phyloP scores from a whole-genome alignment of 2,113 vertebrate genomes.

The Lontra canadensis region DNA sequence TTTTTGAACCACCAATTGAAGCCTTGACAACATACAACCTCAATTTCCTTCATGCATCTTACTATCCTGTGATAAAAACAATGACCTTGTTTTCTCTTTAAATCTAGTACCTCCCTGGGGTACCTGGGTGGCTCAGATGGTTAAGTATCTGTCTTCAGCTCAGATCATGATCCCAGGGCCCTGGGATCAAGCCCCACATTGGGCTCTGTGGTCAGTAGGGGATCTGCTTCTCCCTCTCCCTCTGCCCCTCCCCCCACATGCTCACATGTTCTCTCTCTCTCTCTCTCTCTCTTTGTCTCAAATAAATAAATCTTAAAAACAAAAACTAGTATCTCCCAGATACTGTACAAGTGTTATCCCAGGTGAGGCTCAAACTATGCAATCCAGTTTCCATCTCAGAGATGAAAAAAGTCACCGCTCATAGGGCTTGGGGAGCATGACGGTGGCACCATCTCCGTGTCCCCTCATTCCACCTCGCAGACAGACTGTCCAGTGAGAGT shows the following conservation, averaged over 20 bases:
- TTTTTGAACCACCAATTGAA: neutral
- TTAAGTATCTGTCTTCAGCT: neutral
- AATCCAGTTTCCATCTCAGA: neutral
- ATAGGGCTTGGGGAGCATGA: neutral
- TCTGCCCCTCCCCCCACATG: too few species aligned
- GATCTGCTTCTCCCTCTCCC: too few species aligned
- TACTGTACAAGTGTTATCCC: neutral
- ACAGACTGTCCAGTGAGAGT: neutral
- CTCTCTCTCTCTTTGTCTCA: neutral
- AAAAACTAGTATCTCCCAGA: neutral
- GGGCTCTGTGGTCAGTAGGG: too few species aligned
- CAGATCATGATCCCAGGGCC: neutral
- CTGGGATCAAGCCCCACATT: too few species aligned
- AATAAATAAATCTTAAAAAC: neutral
- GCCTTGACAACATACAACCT: neutral
- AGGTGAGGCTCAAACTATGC: neutral
- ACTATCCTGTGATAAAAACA: neutral
- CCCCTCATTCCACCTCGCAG: neutral
- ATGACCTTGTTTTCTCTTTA: neutral
- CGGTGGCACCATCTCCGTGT: neutral
- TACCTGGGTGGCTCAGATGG: neutral
- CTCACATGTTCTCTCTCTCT: neutral
- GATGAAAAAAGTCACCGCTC: neutral
- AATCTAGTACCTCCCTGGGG: neutral
- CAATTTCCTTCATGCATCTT: neutral